Base-by-base conservation (phyloP, 1,140 invertebrate species). In the Ips nitidus region DNA sequence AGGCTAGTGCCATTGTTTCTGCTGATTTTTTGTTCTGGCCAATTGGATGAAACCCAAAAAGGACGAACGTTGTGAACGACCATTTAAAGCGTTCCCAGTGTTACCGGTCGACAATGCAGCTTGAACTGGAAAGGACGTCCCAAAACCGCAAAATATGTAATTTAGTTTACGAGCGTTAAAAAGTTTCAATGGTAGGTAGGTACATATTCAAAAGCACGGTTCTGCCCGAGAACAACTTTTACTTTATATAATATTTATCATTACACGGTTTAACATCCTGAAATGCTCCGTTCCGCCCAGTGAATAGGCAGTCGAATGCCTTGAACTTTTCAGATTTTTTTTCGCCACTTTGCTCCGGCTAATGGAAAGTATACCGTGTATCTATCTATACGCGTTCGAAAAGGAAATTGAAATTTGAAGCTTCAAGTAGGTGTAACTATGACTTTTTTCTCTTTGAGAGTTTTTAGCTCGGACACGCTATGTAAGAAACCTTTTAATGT, bases 241-340 rank as follows among this genome's bases (percentile, higher is more conserved):
- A 65, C 62, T 65, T 65, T 63, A 65, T 41, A 65, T 55, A 42
- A 55, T 41, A 37, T 65, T 65, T 65, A 65, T 65, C 52, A 56
- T 55, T 42, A 22, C 8, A 64, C 40, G 47, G 41, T 65, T 65
- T 55, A 65, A 65, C 62, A 65, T 65, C 62, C 62, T 65, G 62
- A 65, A 61, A 65, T 65, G 52, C 45, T 56, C 52, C 52, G 62
- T 65, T 65, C 62, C 62, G 40, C 62, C 62, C 52, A 55, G 62
- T 65, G 62, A 65, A 65, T 65, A 65, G 41, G 52, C 52, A 65
- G 8, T 53, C 62, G 62, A 55, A 65, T 65, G 52, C 62, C 62
- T 65, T 65, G 62, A 65, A 65, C 62, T 65, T 65, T 65, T 65
- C 50, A 37, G 39, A 52, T 61, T 52, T 41, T 65, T 65, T 65